Evolutionary conservation across 2,113 vertebrate genomes (phyloP), one percentile per base, ranked within the genome.

Genomic region (Pluvianellus socialis): DNA sequence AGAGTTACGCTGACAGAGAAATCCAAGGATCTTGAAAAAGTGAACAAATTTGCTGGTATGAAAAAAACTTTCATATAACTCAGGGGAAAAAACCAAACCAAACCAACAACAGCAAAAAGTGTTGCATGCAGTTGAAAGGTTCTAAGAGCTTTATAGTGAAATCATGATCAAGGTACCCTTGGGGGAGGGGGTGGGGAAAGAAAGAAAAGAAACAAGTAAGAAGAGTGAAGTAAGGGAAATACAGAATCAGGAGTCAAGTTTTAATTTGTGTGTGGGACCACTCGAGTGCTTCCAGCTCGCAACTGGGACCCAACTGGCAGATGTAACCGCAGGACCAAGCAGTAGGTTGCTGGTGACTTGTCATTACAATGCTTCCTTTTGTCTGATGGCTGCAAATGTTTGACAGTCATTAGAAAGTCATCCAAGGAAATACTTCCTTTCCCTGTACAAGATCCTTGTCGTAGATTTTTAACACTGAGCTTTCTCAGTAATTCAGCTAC

Each of bases 401-500:
- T 97, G 96, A 97, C 96, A 95, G 96, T 95, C 81, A 97, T 97
- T 96, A 98, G 70, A 96, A 94, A 98, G 89, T 88, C 88, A 81
- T 94, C 96, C 95, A 97, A 97, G 97, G 94, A 98, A 98, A 95
- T 86, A 66, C 97, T 97, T 97, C 96, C 87, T 96, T 97, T 98
- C 95, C 88, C 95, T 92, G 96, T 95, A 97, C 96, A 81, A 94
- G 80, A 84, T 92, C 96, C 93, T 97, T 94, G 95, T 96, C 86
- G 35, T 76, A 67, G 63, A 79, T 92, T 86, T 82, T 96, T 97
- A 95, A 96, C 96, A 93, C 92, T 95, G 87, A 89, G 90, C 92
- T 96, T 97, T 98, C 97, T 98, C 92, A 87, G 82, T 85, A 90
- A 88, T 87, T 97, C 94, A 95, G 95, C 86, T 53, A 93, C 42